Conservation (phyloP, 2,888 invertebrate genomes). For the Drosophila greeni region DNA sequence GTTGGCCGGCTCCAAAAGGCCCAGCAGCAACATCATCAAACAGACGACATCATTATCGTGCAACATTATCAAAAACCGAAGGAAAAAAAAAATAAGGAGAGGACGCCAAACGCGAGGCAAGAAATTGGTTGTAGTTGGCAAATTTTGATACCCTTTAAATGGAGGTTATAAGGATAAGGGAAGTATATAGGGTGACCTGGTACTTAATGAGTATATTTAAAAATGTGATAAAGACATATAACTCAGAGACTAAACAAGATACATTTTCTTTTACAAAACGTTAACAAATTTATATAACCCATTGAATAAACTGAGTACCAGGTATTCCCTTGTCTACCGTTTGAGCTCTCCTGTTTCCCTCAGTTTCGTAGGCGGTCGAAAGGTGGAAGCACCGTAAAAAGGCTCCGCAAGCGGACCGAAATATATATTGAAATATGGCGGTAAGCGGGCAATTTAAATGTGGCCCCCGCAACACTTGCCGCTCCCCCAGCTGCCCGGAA, state of each 20-base stretch:
- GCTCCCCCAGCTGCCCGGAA: slow-evolving; percentile 54
- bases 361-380: slow-evolving; percentile 61
- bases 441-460: slow-evolving; percentile 75
- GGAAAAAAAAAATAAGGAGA: slow-evolving; percentile 12
- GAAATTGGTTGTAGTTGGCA: slow-evolving; percentile 65
- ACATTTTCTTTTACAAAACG: background rate
- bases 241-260: background rate
- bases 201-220: too few species aligned
- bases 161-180: too few species aligned
- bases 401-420: slow-evolving; percentile 27
- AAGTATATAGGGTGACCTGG: background rate
- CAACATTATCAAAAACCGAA: slow-evolving; percentile 64
- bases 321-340: background rate
- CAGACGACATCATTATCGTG: slow-evolving; percentile 75
- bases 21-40: slow-evolving; percentile 68
- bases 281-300: background rate
- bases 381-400: slow-evolving; percentile 22
- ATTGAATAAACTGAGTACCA: too few species aligned
- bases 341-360: background rate
- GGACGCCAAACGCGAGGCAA: slow-evolving; percentile 43
- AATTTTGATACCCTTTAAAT: slow-evolving; percentile 15
- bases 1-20: slow-evolving; percentile 22
- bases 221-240: too few species aligned
- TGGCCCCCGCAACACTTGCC: slow-evolving; percentile 34
- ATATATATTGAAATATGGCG: slow-evolving; percentile 75